Evolutionary conservation across 2,113 vertebrate species (phyloP), one percentile per base, ranked within the genome.

Genomic region (Hyperopisus bebe): DNA sequence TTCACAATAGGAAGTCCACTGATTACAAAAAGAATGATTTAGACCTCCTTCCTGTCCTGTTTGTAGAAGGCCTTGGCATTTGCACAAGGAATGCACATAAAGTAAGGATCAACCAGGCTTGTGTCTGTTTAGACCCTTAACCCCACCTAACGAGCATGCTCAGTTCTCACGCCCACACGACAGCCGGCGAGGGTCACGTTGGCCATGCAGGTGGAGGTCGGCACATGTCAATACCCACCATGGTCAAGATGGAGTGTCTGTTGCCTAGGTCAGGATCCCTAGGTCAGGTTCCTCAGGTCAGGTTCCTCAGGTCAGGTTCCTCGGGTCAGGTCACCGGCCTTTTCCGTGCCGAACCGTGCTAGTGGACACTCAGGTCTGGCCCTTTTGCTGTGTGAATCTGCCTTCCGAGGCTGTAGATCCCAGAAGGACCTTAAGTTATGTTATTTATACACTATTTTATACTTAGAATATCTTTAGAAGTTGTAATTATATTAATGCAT

Each of bases 11-110:
- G 94, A 95, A 95, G 92, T 92, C 92, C 90, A 66, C 91, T 86
- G 62, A 94, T 93, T 91, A 87, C 89, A 91, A 92, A 88, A 88
- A 90, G 90, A 93, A 94, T 95, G 95, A 95, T 94, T 94, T 93
- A 94, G 91, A 91, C 92, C 92, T 93, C 91, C 94, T 96, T 96
- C 95, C 95, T 95, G 92, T 93, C 92, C 93, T 35, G 88, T 83
- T 93, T 80, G 10, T 86, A 89, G 88, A 87, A 53, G 85, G 48
- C 46, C 85, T 55, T 53, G 50, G 48, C 24, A 51, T 87, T 51
- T 87, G 50, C 27, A 53, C 85, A 87, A 53, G 48, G 27, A 35
- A 53, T 87, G 85, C 27, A 53, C 50, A 53, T 53, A 53, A 24
- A 35, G 11, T 31, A 50, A 86, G 50, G 85, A 86, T 31, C 85